Base-by-base conservation (phyloP, 2,797 vertebrate species). In the Helarctos malayanus region DNA sequence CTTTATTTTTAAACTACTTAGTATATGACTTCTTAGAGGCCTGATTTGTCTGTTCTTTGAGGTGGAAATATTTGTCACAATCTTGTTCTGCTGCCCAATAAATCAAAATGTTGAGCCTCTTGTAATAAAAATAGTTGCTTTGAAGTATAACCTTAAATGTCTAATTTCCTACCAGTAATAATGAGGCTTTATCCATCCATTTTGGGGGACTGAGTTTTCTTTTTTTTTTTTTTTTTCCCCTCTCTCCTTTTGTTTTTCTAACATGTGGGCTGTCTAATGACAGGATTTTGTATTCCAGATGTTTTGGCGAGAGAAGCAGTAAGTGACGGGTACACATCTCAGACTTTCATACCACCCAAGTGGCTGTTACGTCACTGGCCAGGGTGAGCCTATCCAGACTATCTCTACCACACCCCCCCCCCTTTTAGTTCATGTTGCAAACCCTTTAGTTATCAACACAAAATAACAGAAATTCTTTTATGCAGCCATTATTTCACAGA, bases 211-310 rank as follows among this genome's bases (percentile, higher is more conserved):
- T 87, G 61, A 1, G 32, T n/a, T 98, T 98, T 98, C 98, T 98
- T 96, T 98, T 88, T 97, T 75, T 96, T 95, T 23, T 0, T 63
- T 98, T 94, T 5, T 13, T 5, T 1, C 23, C 15, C 71, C 71
- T 27, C 96, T 98, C 95, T 97, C 97, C 38, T 0, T 95, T 98
- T 98, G 97, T 98, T 99, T 98, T 98, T 97, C 96, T 98, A 98
- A 98, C 96, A 98, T 98, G 88, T 98, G 98, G 97, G 96, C 93
- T 98, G 97, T 97, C 98, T 98, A 98, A 98, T 21, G 96, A 98
- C 95, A 98, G 97, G 96, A 98, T 98, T 98, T 98, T 98, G 98
- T 80, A 98, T 98, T 98, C 98, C 99, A 99, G 98, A 99, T 99
- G 98, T 99, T 98, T 98, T 98, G 98, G 98, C 95, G 96, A 98